Evolutionary conservation across 1,140 invertebrate genomes (phyloP).

Genomic region (Sycobia sp.): DNA sequence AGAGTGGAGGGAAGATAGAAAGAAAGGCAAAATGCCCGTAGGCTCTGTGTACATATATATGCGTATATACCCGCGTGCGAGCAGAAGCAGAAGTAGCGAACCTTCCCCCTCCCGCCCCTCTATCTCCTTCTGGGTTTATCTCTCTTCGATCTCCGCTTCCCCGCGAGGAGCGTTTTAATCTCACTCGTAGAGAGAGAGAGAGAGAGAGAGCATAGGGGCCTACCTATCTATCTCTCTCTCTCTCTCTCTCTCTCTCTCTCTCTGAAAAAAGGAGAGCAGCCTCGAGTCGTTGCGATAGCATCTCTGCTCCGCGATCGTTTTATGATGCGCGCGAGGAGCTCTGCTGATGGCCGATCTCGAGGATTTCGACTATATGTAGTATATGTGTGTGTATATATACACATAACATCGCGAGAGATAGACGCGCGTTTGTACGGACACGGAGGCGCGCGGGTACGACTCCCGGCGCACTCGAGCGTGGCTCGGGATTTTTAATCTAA

Average conservation of each 20-base stretch:
- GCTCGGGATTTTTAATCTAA: constrained; percentile 32
- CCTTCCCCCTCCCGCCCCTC: background rate
- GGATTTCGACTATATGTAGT: too few relatives aligned
- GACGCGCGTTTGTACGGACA: too few relatives aligned
- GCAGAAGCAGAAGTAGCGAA: background rate
- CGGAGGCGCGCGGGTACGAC: too few relatives aligned
- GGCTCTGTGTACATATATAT: background rate
- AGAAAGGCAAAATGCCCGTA: constrained; percentile 14
- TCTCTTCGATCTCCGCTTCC: constrained; percentile 31
- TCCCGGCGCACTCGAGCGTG: background rate
- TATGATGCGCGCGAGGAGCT: background rate
- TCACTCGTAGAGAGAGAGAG: background rate
- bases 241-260: too few relatives aligned
- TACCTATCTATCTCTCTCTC: too few relatives aligned
- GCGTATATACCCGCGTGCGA: background rate
- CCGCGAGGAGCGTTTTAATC: background rate
- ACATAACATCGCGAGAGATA: too few relatives aligned
- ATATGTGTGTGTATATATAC: too few relatives aligned
- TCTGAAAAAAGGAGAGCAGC: background rate
- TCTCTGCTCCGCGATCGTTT: constrained; percentile 23
- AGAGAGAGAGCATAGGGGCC: too few relatives aligned
- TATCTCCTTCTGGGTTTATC: constrained; percentile 20
- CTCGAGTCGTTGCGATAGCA: constrained; percentile 18
- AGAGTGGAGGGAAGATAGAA: constrained; percentile 7
- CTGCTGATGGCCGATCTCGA: too few relatives aligned